These are phyloP conservation scores for Candoia aspera DNA, from an alignment of 2,113 vertebrate species.

Conservation along the genomic window DNA sequence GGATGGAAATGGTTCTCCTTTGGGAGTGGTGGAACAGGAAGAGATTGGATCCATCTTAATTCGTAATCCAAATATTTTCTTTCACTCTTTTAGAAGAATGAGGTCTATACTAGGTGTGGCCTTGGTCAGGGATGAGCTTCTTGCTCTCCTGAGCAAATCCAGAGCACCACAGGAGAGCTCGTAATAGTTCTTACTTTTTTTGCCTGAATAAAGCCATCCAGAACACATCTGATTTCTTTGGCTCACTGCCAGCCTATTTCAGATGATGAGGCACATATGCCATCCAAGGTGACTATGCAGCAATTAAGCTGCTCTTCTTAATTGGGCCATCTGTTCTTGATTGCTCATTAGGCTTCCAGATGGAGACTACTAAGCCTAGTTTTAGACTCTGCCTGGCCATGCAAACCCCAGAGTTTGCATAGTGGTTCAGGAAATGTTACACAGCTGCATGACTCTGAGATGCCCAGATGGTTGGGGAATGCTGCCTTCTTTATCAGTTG, in stretches of 20 bases:
- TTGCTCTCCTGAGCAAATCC: accelerated
- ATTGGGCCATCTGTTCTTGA: constrained; percentile 50
- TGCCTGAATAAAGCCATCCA: not conserved
- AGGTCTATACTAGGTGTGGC: not conserved
- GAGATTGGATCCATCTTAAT: not conserved
- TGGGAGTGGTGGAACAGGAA: not conserved
- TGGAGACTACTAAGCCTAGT: accelerated
- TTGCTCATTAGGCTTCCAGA: not conserved
- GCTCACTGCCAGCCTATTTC: constrained; percentile 7
- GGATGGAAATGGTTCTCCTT: not conserved
- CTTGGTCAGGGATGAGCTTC: not conserved
- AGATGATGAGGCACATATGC: constrained; percentile 43
- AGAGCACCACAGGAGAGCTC: not conserved
- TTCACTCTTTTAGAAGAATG: not conserved
- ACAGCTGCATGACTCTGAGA: not conserved
- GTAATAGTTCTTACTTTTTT: not conserved
- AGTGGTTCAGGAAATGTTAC: not conserved
- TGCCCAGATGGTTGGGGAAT: not conserved
- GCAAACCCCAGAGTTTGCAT: not conserved
- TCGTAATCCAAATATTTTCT: not conserved
- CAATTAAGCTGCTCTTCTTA: constrained; percentile 35
- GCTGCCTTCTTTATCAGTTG: not conserved
- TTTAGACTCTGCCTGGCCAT: constrained; percentile 2
- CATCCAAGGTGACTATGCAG: constrained; percentile 43
- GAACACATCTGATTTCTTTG: constrained; percentile 27